Evolutionary conservation across 2,888 invertebrate species (phyloP), one percentile per base, ranked within the genome.

Genomic region (Cheilosia pagana): DNA sequence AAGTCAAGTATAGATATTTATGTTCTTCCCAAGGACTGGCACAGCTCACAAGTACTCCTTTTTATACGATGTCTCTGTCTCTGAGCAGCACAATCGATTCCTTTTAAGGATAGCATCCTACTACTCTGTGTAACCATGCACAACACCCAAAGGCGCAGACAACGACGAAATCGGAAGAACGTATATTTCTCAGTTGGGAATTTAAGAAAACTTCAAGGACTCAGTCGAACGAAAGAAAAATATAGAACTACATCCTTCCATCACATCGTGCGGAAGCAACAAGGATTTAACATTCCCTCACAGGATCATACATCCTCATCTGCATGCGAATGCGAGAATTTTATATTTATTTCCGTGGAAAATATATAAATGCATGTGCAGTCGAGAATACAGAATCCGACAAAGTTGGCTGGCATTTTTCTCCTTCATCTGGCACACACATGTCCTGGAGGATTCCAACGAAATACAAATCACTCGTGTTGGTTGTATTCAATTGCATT

Each of bases 1-100:
- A 72, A 82, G 78, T 72, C 77, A 77, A 81, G 81, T 71, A 43
- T 60, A 82, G 77, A 77, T 77, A 77, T 82, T 77, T 77, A 77
- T 82, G 55, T 68, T 67, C 62, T 62, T 72, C 77, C 67, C 53
- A 45, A 65, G 59, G 45, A 63, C 63, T 74, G n/a, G 28, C 45
- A 7, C 35, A 55, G 63, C 68, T 53, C n/a, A 60, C 23, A 67
- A 67, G 57, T 23, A 74, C 60, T 79, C 43, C 71, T 41, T 59
- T 62, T 70, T 70, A 71, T 77, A 62, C 70, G 62, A 71, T 50
- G 63, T 53, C 74, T 62, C 48, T 82, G 67, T 82, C 72, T 62
- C 77, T 72, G 67, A 48, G 50, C 23, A 14, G 53, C 41, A 72
- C 71, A 79, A 67, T 74, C 79, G 79, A 74, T 72, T 72, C 60